A percentile compares a stretch with the other conserved stretches of the same genome.
Conservation (phyloP, 1,140 invertebrate species). For the Fopius arisanus region DNA sequence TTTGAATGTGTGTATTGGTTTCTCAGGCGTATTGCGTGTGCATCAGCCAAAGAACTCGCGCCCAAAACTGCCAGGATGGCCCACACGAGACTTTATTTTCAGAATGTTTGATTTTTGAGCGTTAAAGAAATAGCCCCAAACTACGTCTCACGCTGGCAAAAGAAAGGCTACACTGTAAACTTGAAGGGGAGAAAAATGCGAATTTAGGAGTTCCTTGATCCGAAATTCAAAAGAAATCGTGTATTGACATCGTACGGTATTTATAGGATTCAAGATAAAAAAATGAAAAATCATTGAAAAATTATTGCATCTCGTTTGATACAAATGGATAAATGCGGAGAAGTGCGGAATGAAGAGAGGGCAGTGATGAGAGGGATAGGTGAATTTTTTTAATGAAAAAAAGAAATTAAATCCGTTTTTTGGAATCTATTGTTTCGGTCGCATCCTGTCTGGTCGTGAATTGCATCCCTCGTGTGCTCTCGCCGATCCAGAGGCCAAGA, state of each 20-base stretch:
- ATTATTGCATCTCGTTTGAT: no score
- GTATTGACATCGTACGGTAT: conserved; percentile 22
- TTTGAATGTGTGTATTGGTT: conserved; percentile 1
- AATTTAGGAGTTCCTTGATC: conserved; percentile 62
- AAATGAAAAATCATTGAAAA: no score
- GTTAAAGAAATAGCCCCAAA: conserved; percentile 28
- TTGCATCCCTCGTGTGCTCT: neutral
- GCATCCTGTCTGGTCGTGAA: conserved; percentile 30
- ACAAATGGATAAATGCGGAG: no score
- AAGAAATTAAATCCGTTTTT: neutral
- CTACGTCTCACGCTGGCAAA: conserved; percentile 4
- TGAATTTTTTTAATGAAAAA: neutral
- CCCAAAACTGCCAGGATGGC: conserved; percentile 36
- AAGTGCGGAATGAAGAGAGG: no score
- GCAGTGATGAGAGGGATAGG: neutral
- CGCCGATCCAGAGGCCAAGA: neutral
- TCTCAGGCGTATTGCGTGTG: conserved; percentile 10
- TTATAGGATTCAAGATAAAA: conserved; percentile 29
- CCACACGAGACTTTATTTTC: conserved; percentile 53
- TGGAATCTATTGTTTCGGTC: conserved; percentile 11
- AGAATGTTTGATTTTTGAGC: conserved; percentile 63
- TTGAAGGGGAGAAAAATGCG: conserved; percentile 22
- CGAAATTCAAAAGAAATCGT: conserved; percentile 23
- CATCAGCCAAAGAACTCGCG: neutral
- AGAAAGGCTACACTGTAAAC: conserved; percentile 4